Base-by-base conservation (phyloP, 2,797 vertebrate species). In the Diglossa cyanea region DNA sequence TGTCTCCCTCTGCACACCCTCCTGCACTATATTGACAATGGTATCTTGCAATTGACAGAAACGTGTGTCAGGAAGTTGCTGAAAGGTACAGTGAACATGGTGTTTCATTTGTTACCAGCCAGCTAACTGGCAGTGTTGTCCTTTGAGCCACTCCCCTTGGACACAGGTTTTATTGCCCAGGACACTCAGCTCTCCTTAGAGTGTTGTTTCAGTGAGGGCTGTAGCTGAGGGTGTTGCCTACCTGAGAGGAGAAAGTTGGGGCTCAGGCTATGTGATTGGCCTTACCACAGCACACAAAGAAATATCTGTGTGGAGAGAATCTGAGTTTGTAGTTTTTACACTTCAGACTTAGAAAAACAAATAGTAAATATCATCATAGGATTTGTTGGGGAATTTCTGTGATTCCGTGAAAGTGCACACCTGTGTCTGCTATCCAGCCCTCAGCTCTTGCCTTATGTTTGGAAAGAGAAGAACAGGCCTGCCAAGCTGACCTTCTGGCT, bases 1-100 rank as follows among this genome's bases (percentile, higher is more conserved):
- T 99, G 98, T 85, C 98, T 99, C 35, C 98, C 99, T 88, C 96
- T 98, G 91, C 98, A 98, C 86, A 98, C 97, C 62, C 98, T 99
- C 66, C 97, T 99, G 50, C 98, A 98, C 97, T 98, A 99, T 53
- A 97, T 99, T 44, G 99, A 99, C 86, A 98, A 96, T 2, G 98
- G 98, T 17, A 86, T 99, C 65, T 85, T 99, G 90, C 98, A 98
- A 55, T 97, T 99, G 95, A 99, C 99, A 0, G 99, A 99, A 89
- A 98, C 98, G 0, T 98, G 98, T 50, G 98, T 98, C 89, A 98
- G 96, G 58, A 98, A 97, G 17, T 95, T 99, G 89, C 97, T 99
- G 98, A 98, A 98, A 97, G 99, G 99, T 99, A 98, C 92, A 55
- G 16, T n/a, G 37, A 37, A 16, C 35, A 19, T 26, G 21, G 6